These are phyloP conservation scores for Pygocentrus nattereri DNA, from an alignment of 2,797 vertebrate species.

Conservation along the genomic window DNA sequence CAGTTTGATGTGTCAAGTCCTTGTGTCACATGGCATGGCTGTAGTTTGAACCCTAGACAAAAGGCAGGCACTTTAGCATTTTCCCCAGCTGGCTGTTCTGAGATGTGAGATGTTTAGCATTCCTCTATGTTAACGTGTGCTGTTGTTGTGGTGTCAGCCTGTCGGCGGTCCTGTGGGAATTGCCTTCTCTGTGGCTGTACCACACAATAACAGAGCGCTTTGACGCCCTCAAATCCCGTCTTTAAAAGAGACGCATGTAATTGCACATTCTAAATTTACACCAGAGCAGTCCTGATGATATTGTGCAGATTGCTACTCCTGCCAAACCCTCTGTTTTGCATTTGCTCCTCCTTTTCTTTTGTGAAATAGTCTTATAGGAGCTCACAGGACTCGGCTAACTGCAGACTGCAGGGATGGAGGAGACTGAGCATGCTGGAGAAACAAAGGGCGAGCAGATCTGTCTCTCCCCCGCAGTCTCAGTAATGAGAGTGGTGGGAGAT, in stretches of 20 bases:
- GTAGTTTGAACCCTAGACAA: not conserved
- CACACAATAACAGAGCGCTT: not conserved
- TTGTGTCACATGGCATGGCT: not conserved
- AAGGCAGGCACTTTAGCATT: not conserved
- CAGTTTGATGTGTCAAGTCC: not conserved
- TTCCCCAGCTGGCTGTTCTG: not conserved
- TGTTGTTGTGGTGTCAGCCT: constrained; percentile 9
- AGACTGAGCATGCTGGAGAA: constrained; percentile 20
- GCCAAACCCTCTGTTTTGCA: not conserved
- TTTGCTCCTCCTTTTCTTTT: constrained; percentile 22
- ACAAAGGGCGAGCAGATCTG: constrained; percentile 34
- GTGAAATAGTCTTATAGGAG: not conserved
- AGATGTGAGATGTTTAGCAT: constrained; percentile 29
- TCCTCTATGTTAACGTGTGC: not conserved
- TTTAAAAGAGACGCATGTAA: constrained; percentile 53
- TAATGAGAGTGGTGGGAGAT: constrained; percentile 58
- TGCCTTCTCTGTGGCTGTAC: not conserved
- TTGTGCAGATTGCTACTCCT: not conserved
- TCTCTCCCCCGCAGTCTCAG: constrained; percentile 23
- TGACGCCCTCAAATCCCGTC: constrained; percentile 31
- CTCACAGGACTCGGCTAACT: constrained; percentile 9
- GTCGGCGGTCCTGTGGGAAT: constrained; percentile 28
- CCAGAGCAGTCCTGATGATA: constrained; percentile 27
- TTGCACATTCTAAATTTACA: constrained; percentile 59
- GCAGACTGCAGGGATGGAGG: not conserved